Evolutionary conservation across 2,113 vertebrate species (phyloP).

Genomic region (human): GRCh38 chr4:67931001-67931500

Average conservation of each 20-base stretch:
- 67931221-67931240: neutral
- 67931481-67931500: neutral
- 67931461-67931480: neutral
- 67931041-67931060: neutral
- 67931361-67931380: neutral
- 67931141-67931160: neutral
- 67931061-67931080: neutral
- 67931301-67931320: neutral
- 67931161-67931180: neutral
- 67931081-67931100: neutral
- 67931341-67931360: constrained; percentile 39
- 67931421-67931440: constrained; percentile 20
- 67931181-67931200: neutral
- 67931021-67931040: neutral
- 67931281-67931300: neutral
- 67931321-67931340: neutral
- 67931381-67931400: neutral
- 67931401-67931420: neutral
- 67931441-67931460: constrained; percentile 2
- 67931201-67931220: neutral
- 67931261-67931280: neutral
- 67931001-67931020: neutral
- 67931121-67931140: neutral
- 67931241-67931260: neutral
- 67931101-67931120: constrained; percentile 36